Conservation (phyloP, 2,797 vertebrate species). For the Alectoris magna region DNA sequence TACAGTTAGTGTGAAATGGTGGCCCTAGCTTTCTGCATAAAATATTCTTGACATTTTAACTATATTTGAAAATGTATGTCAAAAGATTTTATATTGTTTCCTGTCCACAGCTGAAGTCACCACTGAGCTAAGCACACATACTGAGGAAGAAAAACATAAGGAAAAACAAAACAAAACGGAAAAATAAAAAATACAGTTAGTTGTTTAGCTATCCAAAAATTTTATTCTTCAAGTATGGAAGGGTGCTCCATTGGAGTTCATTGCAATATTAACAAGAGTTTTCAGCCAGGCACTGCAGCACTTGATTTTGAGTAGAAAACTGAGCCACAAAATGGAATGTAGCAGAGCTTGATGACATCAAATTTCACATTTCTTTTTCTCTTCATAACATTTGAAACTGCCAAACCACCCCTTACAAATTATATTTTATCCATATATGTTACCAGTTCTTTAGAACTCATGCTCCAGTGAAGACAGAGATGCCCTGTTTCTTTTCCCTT, state of each 20-base stretch:
- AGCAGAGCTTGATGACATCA: neutral
- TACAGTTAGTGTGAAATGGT: neutral
- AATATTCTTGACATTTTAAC: neutral
- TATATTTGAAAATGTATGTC: neutral
- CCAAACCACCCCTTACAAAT: neutral
- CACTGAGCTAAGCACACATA: neutral
- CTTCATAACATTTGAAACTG: neutral
- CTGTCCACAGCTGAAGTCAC: neutral
- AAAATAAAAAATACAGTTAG: neutral
- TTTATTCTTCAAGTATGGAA: neutral
- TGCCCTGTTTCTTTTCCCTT: neutral
- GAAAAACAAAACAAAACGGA: neutral
- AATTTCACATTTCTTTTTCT: neutral
- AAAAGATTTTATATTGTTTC: neutral
- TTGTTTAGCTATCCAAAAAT: neutral
- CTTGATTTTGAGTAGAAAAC: neutral
- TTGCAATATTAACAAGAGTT: neutral
- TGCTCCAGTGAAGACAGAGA: neutral
- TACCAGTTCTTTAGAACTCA: neutral
- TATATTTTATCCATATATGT: neutral
- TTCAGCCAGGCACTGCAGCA: neutral
- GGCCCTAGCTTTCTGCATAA: neutral
- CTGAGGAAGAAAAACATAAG: neutral
- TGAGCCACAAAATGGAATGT: neutral
- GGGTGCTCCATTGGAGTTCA: neutral